phyloP scores from a whole-genome alignment of 2,888 invertebrate genomes.

The Sarcophaga variegata region DNA sequence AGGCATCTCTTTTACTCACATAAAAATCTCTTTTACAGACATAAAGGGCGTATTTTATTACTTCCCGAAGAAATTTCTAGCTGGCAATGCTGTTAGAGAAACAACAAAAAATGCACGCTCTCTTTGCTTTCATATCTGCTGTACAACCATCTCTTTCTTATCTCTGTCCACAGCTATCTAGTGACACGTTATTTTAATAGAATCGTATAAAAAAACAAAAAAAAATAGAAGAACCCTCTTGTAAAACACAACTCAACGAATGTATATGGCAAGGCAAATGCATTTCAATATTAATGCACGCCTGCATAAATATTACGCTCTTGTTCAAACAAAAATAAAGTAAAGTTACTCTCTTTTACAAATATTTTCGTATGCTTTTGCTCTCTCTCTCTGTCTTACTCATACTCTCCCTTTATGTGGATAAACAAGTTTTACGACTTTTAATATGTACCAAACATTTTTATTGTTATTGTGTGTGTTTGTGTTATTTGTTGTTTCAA shows the following conservation, averaged over 20 bases:
- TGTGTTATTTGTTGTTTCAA: conserved; percentile 51
- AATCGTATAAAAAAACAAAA: too few species aligned
- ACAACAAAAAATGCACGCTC: background rate
- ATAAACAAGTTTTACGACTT: too few species aligned
- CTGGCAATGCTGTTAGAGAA: conserved; percentile 62
- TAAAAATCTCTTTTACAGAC: background rate
- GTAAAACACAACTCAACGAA: too few species aligned
- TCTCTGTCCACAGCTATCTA: background rate
- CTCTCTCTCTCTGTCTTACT: background rate
- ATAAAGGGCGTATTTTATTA: conserved; percentile 44
- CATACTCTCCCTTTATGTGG: too few species aligned
- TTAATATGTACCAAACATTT: too few species aligned
- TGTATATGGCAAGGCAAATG: background rate
- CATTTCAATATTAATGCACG: background rate
- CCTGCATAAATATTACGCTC: background rate
- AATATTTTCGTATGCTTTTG: conserved; percentile 10
- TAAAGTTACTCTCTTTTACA: background rate
- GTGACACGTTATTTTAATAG: too few species aligned
- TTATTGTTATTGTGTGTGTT: conserved; percentile 8
- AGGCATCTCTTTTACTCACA: conserved; percentile 23
- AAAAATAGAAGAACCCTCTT: background rate
- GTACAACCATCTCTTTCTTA: conserved; percentile 52
- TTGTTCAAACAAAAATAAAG: background rate
- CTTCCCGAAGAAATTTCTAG: background rate
- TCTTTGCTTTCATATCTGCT: conserved; percentile 32